A percentile compares a stretch with the other conserved stretches of the same genome.
Evolutionary conservation across 2,888 invertebrate genomes (phyloP).

Genomic region (Proisotoma minuta): DNA sequence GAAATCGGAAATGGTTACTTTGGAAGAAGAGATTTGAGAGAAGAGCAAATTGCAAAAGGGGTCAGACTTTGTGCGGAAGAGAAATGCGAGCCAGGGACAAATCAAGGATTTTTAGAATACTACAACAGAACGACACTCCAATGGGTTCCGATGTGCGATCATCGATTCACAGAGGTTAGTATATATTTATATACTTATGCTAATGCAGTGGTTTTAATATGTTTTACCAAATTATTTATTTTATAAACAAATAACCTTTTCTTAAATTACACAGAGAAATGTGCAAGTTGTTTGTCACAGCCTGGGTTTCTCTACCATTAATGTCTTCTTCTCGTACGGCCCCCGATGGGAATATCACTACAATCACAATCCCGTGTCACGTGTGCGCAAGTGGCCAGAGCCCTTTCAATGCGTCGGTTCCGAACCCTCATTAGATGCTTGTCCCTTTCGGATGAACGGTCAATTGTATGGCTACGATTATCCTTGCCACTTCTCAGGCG

Average conservation of each 20-base stretch:
- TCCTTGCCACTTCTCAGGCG: constrained; percentile 81
- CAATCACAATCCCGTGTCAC: constrained; percentile 76
- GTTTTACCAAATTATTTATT: too few relatives aligned
- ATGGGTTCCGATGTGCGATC: constrained; percentile 96
- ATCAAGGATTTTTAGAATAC: constrained; percentile 87
- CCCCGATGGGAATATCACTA: constrained; percentile 83
- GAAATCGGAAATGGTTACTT: constrained; percentile 7
- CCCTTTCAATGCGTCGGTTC: constrained; percentile 64
- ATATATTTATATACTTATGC: too few relatives aligned
- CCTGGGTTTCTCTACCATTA: constrained; percentile 80
- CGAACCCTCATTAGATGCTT: constrained; percentile 52
- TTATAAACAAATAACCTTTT: too few relatives aligned
- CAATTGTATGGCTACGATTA: constrained; percentile 76
- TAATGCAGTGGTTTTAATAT: too few relatives aligned
- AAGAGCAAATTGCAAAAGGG: constrained; percentile 22
- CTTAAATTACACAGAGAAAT: too few relatives aligned
- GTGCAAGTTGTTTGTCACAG: constrained; percentile 95
- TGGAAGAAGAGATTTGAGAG: not conserved
- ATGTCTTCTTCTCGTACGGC: constrained; percentile 81
- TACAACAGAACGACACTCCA: constrained; percentile 92
- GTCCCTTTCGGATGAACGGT: constrained; percentile 72
- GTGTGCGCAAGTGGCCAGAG: constrained; percentile 93
- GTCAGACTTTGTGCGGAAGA: constrained; percentile 74
- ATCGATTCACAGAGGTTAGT: constrained; percentile 86
- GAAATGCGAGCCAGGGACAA: constrained; percentile 60